Conservation (phyloP, 2,797 vertebrate genomes). For the Sebastes hubbsi region DNA sequence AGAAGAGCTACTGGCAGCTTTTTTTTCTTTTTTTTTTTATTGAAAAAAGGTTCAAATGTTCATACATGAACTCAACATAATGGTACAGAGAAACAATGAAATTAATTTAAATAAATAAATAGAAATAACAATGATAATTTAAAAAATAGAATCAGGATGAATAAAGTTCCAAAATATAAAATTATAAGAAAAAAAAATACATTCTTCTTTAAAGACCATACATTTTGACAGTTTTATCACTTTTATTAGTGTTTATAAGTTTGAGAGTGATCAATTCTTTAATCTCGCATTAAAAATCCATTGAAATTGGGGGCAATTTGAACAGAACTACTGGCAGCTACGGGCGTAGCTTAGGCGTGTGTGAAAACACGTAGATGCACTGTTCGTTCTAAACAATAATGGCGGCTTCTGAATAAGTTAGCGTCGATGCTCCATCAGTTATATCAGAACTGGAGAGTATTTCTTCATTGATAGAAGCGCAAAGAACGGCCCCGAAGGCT, state of each 20-base stretch:
- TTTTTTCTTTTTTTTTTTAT: too few relatives aligned
- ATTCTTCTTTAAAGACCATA: neutral
- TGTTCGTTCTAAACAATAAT: too few relatives aligned
- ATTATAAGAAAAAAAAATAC: neutral
- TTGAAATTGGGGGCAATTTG: neutral
- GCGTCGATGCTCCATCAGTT: too few relatives aligned
- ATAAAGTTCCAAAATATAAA: neutral
- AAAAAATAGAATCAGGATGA: neutral
- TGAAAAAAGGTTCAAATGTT: neutral
- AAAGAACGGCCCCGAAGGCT: too few relatives aligned
- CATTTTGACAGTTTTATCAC: neutral
- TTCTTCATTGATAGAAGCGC: too few relatives aligned
- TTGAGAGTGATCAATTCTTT: neutral
- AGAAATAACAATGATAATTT: neutral
- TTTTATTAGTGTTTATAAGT: neutral
- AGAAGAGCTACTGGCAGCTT: too few relatives aligned
- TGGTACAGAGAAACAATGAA: neutral
- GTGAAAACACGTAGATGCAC: too few relatives aligned
- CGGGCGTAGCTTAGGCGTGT: too few relatives aligned
- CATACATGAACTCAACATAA: neutral
- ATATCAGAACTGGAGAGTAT: too few relatives aligned
- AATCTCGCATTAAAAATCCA: neutral
- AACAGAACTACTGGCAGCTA: too few relatives aligned
- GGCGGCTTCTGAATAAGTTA: too few relatives aligned
- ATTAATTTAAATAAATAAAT: neutral